Evolutionary conservation across 2,113 vertebrate species (phyloP).

Genomic region (Cardinalis cardinalis): DNA sequence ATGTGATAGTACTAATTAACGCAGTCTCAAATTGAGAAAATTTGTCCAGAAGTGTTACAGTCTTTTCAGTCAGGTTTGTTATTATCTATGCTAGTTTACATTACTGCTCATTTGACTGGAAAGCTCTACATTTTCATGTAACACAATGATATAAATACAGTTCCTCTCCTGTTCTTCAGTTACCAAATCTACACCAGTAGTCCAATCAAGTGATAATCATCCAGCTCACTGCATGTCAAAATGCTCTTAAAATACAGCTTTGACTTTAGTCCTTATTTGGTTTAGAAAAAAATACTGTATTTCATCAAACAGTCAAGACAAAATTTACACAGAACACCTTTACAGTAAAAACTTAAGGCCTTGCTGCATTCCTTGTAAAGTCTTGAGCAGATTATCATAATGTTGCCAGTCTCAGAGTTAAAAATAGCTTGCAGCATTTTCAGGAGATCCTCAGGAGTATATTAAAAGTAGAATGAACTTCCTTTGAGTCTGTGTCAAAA

Average conservation of each 20-base stretch:
- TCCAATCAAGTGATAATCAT: not conserved
- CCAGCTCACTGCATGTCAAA: not conserved
- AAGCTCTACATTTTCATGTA: not conserved
- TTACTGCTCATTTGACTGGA: not conserved
- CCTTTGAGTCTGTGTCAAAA: not conserved
- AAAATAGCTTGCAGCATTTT: not conserved
- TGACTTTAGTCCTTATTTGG: not conserved
- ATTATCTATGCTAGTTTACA: not conserved
- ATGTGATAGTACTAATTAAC: not conserved
- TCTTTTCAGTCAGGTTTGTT: slow-evolving; percentile 10
- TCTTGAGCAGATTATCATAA: not conserved
- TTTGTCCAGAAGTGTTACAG: not conserved
- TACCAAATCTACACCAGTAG: not conserved
- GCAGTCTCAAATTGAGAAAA: not conserved
- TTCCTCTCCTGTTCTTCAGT: not conserved
- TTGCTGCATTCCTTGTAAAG: not conserved
- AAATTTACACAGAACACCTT: not conserved
- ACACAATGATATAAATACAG: not conserved
- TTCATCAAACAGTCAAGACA: not conserved
- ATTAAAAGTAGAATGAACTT: not conserved
- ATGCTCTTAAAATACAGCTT: not conserved
- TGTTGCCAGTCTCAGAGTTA: not conserved
- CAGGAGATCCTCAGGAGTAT: not conserved
- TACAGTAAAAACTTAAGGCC: not conserved
- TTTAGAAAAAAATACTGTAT: not conserved